Base-by-base conservation (phyloP, 2,113 vertebrate genomes). In the Lagopus leucura region DNA sequence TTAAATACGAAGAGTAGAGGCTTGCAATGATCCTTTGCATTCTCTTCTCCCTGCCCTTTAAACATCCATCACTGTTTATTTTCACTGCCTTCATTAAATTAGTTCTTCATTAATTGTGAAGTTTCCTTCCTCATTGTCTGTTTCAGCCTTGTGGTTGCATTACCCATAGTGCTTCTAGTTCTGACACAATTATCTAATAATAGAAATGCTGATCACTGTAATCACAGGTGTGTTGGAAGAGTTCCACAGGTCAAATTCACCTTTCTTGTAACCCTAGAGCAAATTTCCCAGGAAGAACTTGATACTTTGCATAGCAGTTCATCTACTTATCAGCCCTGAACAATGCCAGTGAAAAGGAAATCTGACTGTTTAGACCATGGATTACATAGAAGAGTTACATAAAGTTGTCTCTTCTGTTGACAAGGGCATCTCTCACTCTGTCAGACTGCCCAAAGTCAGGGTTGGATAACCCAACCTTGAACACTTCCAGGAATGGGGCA, bases 1-100 rank as follows among this genome's bases (percentile, higher is more conserved):
- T 94, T 93, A 94, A 95, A 95, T 92, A 90, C 8, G 5, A 89
- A 96, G 75, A 92, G 16, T 57, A 79, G 48, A 92, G 81, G 43
- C 84, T 74, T 95, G 65, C 72, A 90, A 48, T 65, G 73, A 86
- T 65, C 52, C 57, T 65, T 88, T 78, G 24, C 34, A 67, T 54
- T 60, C 15, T 60, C n/a, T 92, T 88, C 65, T 87, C 71, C 63
- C 27, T 90, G 78, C 10, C 72, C 89, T 94, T 92, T 93, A 95
- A 89, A 88, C 8, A 20, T 64, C 64, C 21, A 80, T 86, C 40
- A 55, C 43, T 52, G 10, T 47, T 83, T 77, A 47, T 95, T 78
- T 90, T 91, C 66, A 84, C 52, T 40, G 45, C 47, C 54, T 89
- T 94, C 66, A 78, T 85, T 95, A 83, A 88, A 90, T 94, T 94